Percentiles rank a stretch among this genome's conserved stretches.
phyloP scores from a whole-genome alignment of 2,797 vertebrate species.

The Anabas testudineus region DNA sequence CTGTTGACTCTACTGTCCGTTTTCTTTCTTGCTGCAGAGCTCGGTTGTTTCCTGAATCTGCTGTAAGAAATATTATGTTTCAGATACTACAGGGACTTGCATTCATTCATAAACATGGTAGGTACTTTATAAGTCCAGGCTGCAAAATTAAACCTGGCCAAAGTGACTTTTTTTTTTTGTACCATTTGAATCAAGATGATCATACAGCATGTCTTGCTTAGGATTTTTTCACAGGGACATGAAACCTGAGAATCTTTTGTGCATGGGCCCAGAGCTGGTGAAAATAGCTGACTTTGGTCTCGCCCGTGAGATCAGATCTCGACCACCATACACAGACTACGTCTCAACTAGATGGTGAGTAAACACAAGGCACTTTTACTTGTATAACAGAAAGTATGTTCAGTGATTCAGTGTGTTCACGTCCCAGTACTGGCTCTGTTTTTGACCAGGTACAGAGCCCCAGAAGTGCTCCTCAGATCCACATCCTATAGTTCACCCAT shows the following conservation, averaged over 20 bases:
- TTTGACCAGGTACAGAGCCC: conserved; percentile 93
- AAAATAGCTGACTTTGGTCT: conserved; percentile 99
- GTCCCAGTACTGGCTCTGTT: not conserved
- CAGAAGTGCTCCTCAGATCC: conserved; percentile 95
- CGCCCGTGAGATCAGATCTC: conserved; percentile 94
- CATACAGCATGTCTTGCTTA: conserved; percentile 48
- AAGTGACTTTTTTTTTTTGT: not conserved
- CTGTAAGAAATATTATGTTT: conserved; percentile 98
- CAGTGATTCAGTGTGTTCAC: not conserved
- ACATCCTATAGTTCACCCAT: conserved; percentile 95
- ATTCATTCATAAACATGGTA: conserved; percentile 94
- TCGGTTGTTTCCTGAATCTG: conserved; percentile 97
- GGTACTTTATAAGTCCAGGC: not conserved
- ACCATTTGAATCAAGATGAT: not conserved
- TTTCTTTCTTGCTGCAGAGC: conserved; percentile 86
- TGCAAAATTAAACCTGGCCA: not conserved
- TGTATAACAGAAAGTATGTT: not conserved
- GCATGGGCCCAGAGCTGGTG: conserved; percentile 97
- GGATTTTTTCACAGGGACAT: conserved; percentile 99
- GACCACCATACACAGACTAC: conserved; percentile 97
- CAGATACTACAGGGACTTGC: conserved; percentile 98
- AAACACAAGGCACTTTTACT: not conserved
- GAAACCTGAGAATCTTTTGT: conserved; percentile 98
- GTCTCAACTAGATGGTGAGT: conserved; percentile 95
- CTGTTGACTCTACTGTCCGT: conserved; percentile 18